Evolutionary conservation across 2,888 invertebrate genomes (phyloP), one percentile per base, ranked within the genome.

Genomic region (Sabellastarte sp.): DNA sequence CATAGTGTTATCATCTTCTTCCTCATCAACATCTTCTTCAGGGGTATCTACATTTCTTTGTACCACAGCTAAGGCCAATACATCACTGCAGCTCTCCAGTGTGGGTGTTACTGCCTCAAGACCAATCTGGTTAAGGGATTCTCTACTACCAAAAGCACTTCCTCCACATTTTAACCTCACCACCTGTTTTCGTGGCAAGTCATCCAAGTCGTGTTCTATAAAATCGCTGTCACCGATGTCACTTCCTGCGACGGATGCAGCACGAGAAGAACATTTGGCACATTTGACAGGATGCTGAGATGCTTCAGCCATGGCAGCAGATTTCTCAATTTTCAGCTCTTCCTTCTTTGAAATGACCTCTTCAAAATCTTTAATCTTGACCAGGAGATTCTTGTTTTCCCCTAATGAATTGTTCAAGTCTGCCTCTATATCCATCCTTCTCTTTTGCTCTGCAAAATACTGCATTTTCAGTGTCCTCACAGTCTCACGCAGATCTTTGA

Each of bases 101-200:
- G 52, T 57, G 2, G 68, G 68, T 3, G 64, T 64, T 29, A 32
- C 52, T 31, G 77, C 69, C 30, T 79, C 76, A 55, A 72, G 61
- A 2, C 72, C 72, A 15, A 75, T 72, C 63, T 71, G 72, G 60
- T 74, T 73, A 56, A 78, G 71, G 24, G 76, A 75, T 57, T 78
- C 77, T 3, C 69, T 57, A 57, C 79, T 82, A 33, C 81, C 81
- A 63, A 78, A 82, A 32, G 80, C 76, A 61, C 80, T 80, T 15
- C 82, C 81, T 1, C 82, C 82, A 60, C 80, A 76, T 63, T 79
- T 78, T 63, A 81, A 72, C 60, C 78, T 74, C 2, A 79, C 76
- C 32, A 80, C 70, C 66, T 78, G 76, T 26, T 78, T 80, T 50
- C 75, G 74, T 32, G 75, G 76, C 26, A 72, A 74, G 63, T 79